Conservation (phyloP, 2,888 invertebrate genomes). For the Lamproptera curius region DNA sequence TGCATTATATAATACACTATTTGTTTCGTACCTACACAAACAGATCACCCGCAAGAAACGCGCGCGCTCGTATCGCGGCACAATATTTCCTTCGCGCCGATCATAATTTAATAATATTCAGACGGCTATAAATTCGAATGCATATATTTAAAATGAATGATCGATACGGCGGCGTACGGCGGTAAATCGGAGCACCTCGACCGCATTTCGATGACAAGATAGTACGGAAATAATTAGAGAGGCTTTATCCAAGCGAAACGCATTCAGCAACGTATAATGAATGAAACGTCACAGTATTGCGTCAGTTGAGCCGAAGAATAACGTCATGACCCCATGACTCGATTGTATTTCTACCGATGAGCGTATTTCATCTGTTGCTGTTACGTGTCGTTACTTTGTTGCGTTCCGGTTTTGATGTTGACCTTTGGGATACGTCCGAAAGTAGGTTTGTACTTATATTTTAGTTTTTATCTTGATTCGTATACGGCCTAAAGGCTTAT, state of each 20-base stretch:
- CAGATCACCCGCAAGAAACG: too few species aligned
- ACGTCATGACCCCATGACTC: slow-evolving; percentile 43
- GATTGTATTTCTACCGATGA: slow-evolving; percentile 24
- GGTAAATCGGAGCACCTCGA: slow-evolving; percentile 35
- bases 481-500: too few species aligned
- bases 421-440: too few species aligned
- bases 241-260: slow-evolving; percentile 64
- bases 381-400: slow-evolving; percentile 16
- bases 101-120: slow-evolving; percentile 9
- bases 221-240: slow-evolving; percentile 71
- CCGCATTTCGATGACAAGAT: slow-evolving; percentile 57
- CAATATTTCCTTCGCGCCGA: slow-evolving; percentile 14
- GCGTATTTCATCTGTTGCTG: slow-evolving; percentile 15
- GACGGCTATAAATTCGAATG: slow-evolving; percentile 10
- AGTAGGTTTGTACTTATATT: too few species aligned
- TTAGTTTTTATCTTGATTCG: too few species aligned
- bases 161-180: slow-evolving; percentile 25
- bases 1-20: too few species aligned
- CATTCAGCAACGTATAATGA: slow-evolving; percentile 68
- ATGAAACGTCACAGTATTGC: slow-evolving; percentile 56
- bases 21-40: too few species aligned
- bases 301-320: slow-evolving; percentile 43
- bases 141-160: slow-evolving; percentile 20
- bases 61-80: neutral
- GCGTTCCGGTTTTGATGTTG: slow-evolving; percentile 6